Base-by-base conservation (phyloP, 2,113 vertebrate species). In the Phoenicopterus ruber region DNA sequence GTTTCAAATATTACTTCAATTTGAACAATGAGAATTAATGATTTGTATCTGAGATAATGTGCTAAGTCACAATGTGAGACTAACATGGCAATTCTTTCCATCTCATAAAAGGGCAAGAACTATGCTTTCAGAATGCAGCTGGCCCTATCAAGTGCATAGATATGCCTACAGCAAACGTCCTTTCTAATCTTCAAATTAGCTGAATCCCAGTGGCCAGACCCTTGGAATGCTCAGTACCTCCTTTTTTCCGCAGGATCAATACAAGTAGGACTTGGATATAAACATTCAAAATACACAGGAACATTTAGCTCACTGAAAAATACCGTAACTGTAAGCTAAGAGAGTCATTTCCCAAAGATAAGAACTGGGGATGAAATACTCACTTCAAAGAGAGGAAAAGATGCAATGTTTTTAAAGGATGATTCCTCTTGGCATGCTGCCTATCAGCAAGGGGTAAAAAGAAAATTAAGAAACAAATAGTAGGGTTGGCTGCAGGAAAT, bases 311-410 rank as follows among this genome's bases (percentile, higher is more conserved):
- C 74, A 21, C 21, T 4, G n/a, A 40, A 34, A 8, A 58, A 17
- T 20, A 55, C 0, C 1, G 62, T 67, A 77, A 81, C n/a, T 13
- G 31, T 36, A n/a, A 76, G 58, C 63, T 26, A 4, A 2, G 0
- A 61, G 19, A 91, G 77, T 62, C 34, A 70, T 25, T 86, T 86
- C 72, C 90, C 31, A 46, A 49, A 86, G 40, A 42, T 7, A 38
- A 46, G 47, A 34, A 47, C 57, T 15, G 44, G 9, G 40, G 32
- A n/a, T 5, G 22, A 42, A 85, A 87, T 24, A 50, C 26, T 11
- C 1, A 0, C 72, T 52, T 16, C 67, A 10, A 11, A 36, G 42
- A 62, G 13, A 79, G 47, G 42, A 61, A 58, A 57, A 67, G 50
- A 34, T 1, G 4, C 65, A 6, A 1, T 24, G 20, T 40, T 57